phyloP scores from a whole-genome alignment of 2,113 vertebrate genomes.

The Aviceda subcristata region DNA sequence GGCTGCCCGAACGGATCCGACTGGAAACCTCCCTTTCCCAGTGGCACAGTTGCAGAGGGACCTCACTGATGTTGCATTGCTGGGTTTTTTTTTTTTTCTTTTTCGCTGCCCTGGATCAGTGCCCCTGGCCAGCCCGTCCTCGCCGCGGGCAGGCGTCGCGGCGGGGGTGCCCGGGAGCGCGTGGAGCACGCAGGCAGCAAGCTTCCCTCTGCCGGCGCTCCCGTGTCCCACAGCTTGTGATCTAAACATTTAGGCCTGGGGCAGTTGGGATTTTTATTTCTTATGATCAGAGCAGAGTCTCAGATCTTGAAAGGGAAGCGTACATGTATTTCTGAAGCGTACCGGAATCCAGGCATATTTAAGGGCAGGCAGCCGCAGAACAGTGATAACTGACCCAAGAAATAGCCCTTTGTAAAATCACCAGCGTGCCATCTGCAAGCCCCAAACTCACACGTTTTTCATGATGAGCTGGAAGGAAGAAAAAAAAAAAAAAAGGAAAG shows the following conservation, averaged over 20 bases:
- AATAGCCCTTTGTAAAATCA: not conserved
- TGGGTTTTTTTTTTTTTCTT: too few species aligned
- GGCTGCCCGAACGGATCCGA: not conserved
- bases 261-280: not conserved
- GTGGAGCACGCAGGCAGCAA: not conserved
- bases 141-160: not conserved
- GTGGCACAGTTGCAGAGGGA: fast-evolving
- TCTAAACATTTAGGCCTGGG: not conserved
- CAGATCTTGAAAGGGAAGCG: not conserved
- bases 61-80: not conserved
- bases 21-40: not conserved
- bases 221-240: not conserved
- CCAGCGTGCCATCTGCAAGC: not conserved
- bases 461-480: not conserved
- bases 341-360: not conserved
- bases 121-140: not conserved
- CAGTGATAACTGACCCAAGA: not conserved
- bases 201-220: not conserved
- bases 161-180: not conserved
- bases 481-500: fast-evolving
- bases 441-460: not conserved
- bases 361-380: not conserved
- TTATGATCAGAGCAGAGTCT: not conserved
- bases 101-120: not conserved
- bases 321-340: not conserved